These are phyloP conservation scores for Petrolisthes cinctipes DNA, from an alignment of 2,888 invertebrate genomes.

Conservation along the genomic window DNA sequence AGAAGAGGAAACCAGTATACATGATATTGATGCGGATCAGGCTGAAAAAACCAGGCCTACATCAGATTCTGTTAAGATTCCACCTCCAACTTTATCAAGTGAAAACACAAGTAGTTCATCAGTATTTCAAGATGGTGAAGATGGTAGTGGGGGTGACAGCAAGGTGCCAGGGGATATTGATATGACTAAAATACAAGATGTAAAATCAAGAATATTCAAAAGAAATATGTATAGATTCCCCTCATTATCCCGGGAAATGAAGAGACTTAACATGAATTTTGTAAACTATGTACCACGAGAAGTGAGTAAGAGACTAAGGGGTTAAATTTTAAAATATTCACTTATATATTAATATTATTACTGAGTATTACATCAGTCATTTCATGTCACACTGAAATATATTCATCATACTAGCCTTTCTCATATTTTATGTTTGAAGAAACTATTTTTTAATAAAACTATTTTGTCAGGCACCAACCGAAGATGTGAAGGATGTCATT, in stretches of 20 bases:
- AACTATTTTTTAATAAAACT: neutral
- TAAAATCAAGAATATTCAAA: slow-evolving; percentile 51
- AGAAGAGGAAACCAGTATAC: neutral
- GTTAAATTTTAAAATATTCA: neutral
- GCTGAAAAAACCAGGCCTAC: neutral
- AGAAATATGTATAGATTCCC: slow-evolving; percentile 62
- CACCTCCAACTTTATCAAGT: neutral
- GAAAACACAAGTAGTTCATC: neutral
- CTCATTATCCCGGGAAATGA: slow-evolving; percentile 65
- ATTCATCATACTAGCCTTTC: neutral
- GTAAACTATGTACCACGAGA: slow-evolving; percentile 40
- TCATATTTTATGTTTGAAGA: neutral
- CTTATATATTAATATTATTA: neutral
- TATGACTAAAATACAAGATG: neutral
- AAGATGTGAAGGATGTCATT: slow-evolving; percentile 12
- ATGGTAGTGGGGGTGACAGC: neutral
- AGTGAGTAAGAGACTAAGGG: slow-evolving; percentile 10
- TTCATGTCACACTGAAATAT: neutral
- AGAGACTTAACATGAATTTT: slow-evolving; percentile 62
- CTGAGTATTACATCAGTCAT: neutral
- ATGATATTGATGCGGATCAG: neutral
- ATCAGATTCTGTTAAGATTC: neutral
- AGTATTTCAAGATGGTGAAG: slow-evolving; percentile 11
- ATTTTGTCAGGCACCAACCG: slow-evolving; percentile 5
- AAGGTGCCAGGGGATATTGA: neutral